Conservation (phyloP, 2,888 invertebrate species). For the Sesia apiformis region DNA sequence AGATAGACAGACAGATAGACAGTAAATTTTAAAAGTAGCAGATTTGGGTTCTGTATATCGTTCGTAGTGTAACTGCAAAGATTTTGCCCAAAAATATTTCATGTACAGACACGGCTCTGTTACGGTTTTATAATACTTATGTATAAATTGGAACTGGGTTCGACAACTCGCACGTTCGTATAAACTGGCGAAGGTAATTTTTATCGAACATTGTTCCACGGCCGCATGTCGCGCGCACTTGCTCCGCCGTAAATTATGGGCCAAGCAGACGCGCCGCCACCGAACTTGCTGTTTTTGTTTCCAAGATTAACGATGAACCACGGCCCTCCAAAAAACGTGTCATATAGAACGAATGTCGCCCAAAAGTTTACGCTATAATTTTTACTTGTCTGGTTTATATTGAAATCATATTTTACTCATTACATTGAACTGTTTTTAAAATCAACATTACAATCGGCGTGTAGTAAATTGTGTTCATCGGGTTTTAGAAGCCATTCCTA, state of each 20-base stretch:
- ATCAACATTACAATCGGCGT: not conserved
- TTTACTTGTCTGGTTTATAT: slow-evolving; percentile 37
- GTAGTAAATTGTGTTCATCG: not conserved
- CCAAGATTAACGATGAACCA: slow-evolving; percentile 71
- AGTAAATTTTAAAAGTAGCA: no score
- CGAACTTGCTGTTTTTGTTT: slow-evolving; percentile 69
- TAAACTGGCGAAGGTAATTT: slow-evolving; percentile 7
- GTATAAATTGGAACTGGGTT: not conserved
- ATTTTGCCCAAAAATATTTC: no score
- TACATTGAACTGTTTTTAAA: no score
- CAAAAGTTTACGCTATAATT: slow-evolving; percentile 60
- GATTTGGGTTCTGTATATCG: no score
- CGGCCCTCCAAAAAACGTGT: slow-evolving; percentile 64
- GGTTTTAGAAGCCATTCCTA: no score
- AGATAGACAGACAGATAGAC: no score
- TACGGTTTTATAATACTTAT: no score
- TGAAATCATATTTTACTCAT: no score
- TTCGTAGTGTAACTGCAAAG: no score
- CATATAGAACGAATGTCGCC: slow-evolving; percentile 64
- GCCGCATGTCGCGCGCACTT: slow-evolving; percentile 60
- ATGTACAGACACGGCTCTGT: no score
- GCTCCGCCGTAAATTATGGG: slow-evolving; percentile 57
- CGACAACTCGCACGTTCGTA: not conserved
- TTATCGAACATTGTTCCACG: slow-evolving; percentile 18
- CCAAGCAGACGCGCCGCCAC: slow-evolving; percentile 42